These are phyloP conservation scores for Gastrophryne carolinensis DNA, from an alignment of 2,797 vertebrate species.

Conservation along the genomic window DNA sequence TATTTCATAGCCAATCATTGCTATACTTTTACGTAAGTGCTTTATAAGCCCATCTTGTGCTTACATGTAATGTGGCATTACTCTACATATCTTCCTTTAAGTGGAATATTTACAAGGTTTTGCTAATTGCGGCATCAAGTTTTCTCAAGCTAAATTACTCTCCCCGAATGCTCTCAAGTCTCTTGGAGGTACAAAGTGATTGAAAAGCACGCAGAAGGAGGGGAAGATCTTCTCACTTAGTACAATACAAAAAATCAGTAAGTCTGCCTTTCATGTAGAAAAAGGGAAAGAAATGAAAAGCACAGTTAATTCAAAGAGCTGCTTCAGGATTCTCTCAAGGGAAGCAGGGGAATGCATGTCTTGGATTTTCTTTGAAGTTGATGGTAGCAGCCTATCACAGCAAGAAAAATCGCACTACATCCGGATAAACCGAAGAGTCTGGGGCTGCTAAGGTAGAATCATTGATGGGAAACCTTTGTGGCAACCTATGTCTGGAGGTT, in stretches of 20 bases:
- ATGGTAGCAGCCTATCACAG: constrained; percentile 27
- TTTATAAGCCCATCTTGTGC: neutral
- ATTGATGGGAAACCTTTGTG: constrained; percentile 15
- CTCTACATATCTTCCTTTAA: neutral
- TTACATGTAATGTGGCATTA: neutral
- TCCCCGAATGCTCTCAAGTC: neutral
- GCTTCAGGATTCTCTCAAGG: constrained; percentile 39
- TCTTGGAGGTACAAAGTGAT: constrained; percentile 32
- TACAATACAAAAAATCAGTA: constrained; percentile 15
- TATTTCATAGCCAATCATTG: neutral
- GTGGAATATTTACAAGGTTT: constrained; percentile 39
- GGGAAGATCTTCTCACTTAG: constrained; percentile 33
- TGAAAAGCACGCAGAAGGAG: constrained; percentile 37
- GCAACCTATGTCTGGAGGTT: neutral
- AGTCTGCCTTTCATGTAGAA: constrained; percentile 39
- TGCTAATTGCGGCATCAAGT: constrained; percentile 31
- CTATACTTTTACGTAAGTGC: neutral
- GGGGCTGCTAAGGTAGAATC: constrained; percentile 1
- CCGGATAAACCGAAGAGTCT: neutral
- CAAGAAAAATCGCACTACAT: constrained; percentile 37
- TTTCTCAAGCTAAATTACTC: constrained; percentile 27
- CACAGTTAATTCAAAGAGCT: constrained; percentile 48
- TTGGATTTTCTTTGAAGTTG: constrained; percentile 48
- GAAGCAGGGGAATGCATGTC: constrained; percentile 30
- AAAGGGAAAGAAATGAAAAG: constrained; percentile 21